These are phyloP conservation scores for Dryobates pubescens DNA, from an alignment of 2,797 vertebrate genomes.

Conservation along the genomic window DNA sequence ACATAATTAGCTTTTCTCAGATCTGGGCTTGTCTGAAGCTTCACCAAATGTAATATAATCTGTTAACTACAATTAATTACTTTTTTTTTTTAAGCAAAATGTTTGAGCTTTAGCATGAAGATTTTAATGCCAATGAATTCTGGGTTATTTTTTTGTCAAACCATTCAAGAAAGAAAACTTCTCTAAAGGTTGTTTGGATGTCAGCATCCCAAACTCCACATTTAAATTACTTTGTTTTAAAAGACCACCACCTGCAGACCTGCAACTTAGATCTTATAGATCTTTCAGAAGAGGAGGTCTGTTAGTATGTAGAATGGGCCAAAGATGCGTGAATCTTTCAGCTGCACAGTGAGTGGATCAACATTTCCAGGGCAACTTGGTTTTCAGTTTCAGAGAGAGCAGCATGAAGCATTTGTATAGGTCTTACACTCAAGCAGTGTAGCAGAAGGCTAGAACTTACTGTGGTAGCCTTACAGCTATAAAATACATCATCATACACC, in stretches of 20 bases:
- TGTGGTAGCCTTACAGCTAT: neutral
- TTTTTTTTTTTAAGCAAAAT: neutral
- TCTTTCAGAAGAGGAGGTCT: neutral
- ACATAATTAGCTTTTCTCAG: neutral
- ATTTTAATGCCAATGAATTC: neutral
- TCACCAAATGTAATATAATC: neutral
- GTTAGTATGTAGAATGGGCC: neutral
- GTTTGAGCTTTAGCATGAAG: neutral
- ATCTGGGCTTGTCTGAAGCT: neutral
- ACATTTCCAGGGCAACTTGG: neutral
- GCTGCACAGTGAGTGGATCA: neutral
- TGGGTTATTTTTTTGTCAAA: neutral
- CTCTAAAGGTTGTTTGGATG: neutral
- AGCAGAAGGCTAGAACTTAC: neutral
- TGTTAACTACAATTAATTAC: neutral
- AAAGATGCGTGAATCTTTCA: neutral
- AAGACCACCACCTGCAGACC: neutral
- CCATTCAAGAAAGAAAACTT: neutral
- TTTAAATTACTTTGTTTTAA: neutral
- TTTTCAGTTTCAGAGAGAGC: neutral
- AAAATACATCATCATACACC: neutral
- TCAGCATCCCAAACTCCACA: neutral
- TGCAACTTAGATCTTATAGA: neutral
- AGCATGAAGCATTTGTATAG: neutral
- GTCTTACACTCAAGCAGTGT: neutral